These are phyloP conservation scores for Andrena fulva DNA, from an alignment of 2,888 invertebrate species.

Conservation along the genomic window DNA sequence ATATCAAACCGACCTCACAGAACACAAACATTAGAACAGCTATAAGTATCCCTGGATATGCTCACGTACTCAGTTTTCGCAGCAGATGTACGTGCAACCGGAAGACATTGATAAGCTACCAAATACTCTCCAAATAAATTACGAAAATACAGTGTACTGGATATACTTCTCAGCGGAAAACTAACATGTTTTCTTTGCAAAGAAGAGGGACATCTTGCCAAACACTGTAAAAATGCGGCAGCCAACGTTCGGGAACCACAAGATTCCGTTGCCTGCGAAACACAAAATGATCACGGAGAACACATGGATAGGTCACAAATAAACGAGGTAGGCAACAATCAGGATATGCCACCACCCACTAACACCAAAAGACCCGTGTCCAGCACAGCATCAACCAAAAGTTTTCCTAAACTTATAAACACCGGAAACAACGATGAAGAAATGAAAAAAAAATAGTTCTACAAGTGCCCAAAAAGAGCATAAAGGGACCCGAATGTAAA, in stretches of 20 bases:
- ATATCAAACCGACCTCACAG: background rate
- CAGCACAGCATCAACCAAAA: background rate
- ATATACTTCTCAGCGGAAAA: background rate
- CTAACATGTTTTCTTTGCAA: background rate
- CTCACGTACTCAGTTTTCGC: background rate
- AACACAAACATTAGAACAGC: background rate
- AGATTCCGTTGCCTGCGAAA: background rate
- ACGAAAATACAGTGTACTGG: background rate
- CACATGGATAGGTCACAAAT: background rate
- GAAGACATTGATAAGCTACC: background rate
- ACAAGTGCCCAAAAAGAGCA: background rate
- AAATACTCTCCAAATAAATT: background rate
- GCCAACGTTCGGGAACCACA: background rate
- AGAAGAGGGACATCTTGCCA: background rate
- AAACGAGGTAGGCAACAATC: background rate
- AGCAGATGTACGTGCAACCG: conserved; percentile 2
- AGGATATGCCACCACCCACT: background rate
- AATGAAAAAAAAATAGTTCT: background rate
- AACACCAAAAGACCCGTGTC: background rate
- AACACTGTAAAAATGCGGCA: background rate
- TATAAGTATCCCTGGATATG: no score
- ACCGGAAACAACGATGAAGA: background rate
- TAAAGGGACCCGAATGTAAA: background rate
- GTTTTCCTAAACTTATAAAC: background rate
- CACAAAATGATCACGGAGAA: background rate